phyloP scores from a whole-genome alignment of 2,113 vertebrate species.

The Larimichthys polyactis region DNA sequence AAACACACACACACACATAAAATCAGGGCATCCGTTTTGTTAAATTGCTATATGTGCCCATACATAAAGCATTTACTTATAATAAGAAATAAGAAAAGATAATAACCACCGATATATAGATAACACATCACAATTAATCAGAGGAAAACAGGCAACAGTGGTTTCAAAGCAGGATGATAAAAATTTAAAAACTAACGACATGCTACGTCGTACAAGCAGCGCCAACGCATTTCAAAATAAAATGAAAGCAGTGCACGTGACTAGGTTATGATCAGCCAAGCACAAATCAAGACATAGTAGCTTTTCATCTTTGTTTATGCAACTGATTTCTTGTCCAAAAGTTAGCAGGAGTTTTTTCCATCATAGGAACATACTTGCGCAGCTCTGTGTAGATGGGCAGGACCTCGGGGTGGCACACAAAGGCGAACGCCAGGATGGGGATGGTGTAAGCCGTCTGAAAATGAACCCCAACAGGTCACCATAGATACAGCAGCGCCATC shows the following conservation, averaged over 20 bases:
- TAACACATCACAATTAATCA: conserved; percentile 10
- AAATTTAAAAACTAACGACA: conserved; percentile 53
- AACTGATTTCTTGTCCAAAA: conserved; percentile 38
- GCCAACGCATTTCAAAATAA: conserved; percentile 50
- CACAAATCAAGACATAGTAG: conserved; percentile 55
- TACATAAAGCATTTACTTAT: neutral
- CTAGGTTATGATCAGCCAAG: conserved; percentile 67
- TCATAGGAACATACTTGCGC: conserved; percentile 90
- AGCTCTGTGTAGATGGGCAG: conserved; percentile 98
- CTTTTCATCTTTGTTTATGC: conserved; percentile 35
- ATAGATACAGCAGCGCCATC: conserved; percentile 79
- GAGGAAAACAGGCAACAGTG: conserved; percentile 39
- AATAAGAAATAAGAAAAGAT: too few relatives aligned
- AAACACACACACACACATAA: conserved; percentile 16
- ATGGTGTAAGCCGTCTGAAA: conserved; percentile 97
- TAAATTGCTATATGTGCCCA: conserved; percentile 21
- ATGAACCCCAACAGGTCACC: conserved; percentile 81
- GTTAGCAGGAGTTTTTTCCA: conserved; percentile 40
- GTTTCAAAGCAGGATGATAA: conserved; percentile 54
- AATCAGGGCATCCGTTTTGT: conserved; percentile 14
- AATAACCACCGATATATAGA: conserved; percentile 17
- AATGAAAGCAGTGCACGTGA: conserved; percentile 71
- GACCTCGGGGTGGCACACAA: conserved; percentile 98
- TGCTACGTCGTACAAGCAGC: conserved; percentile 65
- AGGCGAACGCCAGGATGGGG: conserved; percentile 98